Conservation (phyloP, 2,888 invertebrate genomes). For the Drosophila macrospina region DNA sequence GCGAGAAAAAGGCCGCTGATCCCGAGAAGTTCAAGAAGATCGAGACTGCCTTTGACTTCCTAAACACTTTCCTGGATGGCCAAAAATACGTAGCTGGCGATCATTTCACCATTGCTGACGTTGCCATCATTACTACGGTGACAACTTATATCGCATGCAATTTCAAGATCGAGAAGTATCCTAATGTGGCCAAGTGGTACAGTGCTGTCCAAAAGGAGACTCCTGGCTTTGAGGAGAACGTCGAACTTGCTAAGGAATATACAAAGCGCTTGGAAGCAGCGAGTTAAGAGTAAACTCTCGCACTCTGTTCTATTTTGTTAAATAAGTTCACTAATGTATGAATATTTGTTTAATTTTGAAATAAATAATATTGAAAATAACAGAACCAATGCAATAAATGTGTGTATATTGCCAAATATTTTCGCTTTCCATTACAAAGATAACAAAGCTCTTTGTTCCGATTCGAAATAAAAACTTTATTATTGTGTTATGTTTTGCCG, state of each 20-base stretch:
- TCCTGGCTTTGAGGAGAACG: slow-evolving; percentile 86
- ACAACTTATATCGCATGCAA: slow-evolving; percentile 35
- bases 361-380: background rate
- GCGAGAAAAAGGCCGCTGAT: slow-evolving; percentile 16
- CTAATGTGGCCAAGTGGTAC: slow-evolving; percentile 42
- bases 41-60: slow-evolving; percentile 40
- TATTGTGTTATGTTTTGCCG: background rate
- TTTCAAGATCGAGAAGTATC: slow-evolving; percentile 34
- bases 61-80: slow-evolving; percentile 46
- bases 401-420: too few relatives aligned
- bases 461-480: background rate
- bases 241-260: slow-evolving; percentile 11
- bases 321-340: background rate
- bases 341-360: slow-evolving; percentile 4
- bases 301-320: background rate
- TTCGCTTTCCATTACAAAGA: background rate
- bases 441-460: background rate
- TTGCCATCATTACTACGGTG: slow-evolving; percentile 87
- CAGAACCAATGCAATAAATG: too few relatives aligned
- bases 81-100: slow-evolving; percentile 87
- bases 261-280: slow-evolving; percentile 17
- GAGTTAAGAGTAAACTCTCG: background rate
- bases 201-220: slow-evolving; percentile 82
- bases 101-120: slow-evolving; percentile 91
- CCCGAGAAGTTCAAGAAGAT: slow-evolving; percentile 45